A percentile compares a stretch with the other conserved stretches of the same genome.
Conservation (phyloP, 92 coral and sea anemone species). For the Anthopleura xanthogrammica region DNA sequence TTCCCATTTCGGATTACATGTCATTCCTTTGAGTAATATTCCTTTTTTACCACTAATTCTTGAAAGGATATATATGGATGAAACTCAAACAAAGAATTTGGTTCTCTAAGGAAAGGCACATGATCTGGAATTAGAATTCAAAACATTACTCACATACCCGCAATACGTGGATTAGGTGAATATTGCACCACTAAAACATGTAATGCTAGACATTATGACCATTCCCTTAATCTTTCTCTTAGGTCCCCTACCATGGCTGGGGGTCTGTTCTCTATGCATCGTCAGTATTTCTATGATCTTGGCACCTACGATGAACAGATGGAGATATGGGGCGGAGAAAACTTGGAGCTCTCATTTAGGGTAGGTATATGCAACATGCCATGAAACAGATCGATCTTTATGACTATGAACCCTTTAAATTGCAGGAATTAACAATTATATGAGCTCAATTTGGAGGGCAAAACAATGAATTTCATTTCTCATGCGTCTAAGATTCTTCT, state of each 20-base stretch:
- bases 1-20: too few relatives aligned
- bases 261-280: conserved; percentile 78
- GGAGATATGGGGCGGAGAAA: conserved; percentile 87
- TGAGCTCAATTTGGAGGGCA: background rate
- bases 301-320: conserved; percentile 78
- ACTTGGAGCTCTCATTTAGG: conserved; percentile 71
- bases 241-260: conserved; percentile 95
- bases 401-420: background rate
- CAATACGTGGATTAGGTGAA: too few relatives aligned
- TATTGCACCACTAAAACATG: too few relatives aligned
- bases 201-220: too few relatives aligned
- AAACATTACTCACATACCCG: too few relatives aligned
- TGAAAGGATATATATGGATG: too few relatives aligned
- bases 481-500: background rate
- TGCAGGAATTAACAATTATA: background rate
- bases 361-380: conserved; percentile 22
- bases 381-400: background rate
- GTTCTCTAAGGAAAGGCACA: too few relatives aligned
- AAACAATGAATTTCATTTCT: background rate
- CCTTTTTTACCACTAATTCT: too few relatives aligned
- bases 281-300: conserved; percentile 79
- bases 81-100: too few relatives aligned
- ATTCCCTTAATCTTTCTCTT: background rate
- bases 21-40: too few relatives aligned
- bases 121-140: too few relatives aligned